A percentile compares a stretch with the other conserved stretches of the same genome.
phyloP scores from a whole-genome alignment of 2,797 vertebrate species.

The Melopsittacus undulatus region DNA sequence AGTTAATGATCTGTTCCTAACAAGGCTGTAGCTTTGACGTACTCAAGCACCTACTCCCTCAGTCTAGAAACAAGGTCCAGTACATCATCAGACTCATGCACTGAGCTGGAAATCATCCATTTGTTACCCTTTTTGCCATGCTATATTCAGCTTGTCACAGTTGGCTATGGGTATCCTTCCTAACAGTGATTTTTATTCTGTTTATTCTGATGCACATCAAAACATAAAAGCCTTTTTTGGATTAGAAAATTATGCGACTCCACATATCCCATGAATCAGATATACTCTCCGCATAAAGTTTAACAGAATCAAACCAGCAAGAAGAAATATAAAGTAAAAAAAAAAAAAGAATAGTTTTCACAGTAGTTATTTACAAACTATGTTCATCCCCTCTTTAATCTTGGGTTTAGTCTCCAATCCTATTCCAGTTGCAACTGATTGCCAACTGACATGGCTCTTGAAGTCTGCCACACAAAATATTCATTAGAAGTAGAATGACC shows the following conservation, averaged over 20 bases:
- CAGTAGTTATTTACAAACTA: background rate
- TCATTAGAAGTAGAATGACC: conserved; percentile 24
- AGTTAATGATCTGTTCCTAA: conserved; percentile 38
- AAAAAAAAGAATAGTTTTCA: background rate
- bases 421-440: conserved; percentile 12
- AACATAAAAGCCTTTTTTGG: background rate
- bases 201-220: background rate
- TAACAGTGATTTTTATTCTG: background rate
- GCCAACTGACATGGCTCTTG: background rate
- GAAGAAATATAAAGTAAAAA: conserved; percentile 27
- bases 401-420: background rate
- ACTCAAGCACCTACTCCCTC: background rate
- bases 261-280: background rate
- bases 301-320: background rate
- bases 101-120: background rate
- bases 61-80: background rate
- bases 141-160: background rate
- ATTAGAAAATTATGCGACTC: background rate
- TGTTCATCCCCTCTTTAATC: background rate
- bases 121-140: background rate
- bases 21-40: background rate
- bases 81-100: background rate
- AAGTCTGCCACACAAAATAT: conserved; percentile 12
- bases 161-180: background rate
- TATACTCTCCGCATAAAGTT: background rate